Conservation (phyloP, 2,113 vertebrate species). For the Talpa occidentalis region DNA sequence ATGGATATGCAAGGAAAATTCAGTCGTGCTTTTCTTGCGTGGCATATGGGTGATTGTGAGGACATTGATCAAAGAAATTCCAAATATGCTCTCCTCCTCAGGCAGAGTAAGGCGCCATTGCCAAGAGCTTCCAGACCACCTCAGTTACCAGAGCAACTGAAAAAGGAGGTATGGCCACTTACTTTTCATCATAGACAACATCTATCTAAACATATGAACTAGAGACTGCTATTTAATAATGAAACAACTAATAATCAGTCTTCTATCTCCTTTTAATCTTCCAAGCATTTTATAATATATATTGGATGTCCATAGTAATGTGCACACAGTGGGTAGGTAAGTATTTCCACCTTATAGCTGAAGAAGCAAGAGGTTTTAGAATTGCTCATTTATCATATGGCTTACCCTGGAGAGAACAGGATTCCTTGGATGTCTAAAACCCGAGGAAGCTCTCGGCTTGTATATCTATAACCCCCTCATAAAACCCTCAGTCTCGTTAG, state of each 20-base stretch:
- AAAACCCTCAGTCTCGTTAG: not conserved
- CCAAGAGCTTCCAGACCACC: not conserved
- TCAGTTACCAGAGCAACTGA: not conserved
- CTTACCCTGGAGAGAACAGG: not conserved
- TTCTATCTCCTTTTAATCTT: not conserved
- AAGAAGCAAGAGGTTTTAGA: not conserved
- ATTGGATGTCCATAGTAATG: not conserved
- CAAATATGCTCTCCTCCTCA: not conserved
- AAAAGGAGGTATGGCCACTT: slow-evolving; percentile 6
- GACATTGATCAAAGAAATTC: not conserved
- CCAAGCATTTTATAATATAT: not conserved
- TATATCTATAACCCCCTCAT: not conserved
- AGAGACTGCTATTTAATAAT: not conserved
- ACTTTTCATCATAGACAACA: not conserved
- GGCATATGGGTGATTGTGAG: slow-evolving; percentile 63
- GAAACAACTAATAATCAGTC: not conserved
- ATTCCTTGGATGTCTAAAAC: not conserved
- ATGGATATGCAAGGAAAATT: slow-evolving; percentile 51
- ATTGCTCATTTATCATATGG: not conserved
- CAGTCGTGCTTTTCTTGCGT: slow-evolving; percentile 55
- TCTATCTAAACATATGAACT: not conserved
- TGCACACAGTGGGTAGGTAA: not conserved
- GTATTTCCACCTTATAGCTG: not conserved
- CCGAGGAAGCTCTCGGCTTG: not conserved
- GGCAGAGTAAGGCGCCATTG: not conserved